Evolutionary conservation across 1,140 invertebrate species (phyloP), one percentile per base, ranked within the genome.

Genomic region (Oncopeltus fasciatus): DNA sequence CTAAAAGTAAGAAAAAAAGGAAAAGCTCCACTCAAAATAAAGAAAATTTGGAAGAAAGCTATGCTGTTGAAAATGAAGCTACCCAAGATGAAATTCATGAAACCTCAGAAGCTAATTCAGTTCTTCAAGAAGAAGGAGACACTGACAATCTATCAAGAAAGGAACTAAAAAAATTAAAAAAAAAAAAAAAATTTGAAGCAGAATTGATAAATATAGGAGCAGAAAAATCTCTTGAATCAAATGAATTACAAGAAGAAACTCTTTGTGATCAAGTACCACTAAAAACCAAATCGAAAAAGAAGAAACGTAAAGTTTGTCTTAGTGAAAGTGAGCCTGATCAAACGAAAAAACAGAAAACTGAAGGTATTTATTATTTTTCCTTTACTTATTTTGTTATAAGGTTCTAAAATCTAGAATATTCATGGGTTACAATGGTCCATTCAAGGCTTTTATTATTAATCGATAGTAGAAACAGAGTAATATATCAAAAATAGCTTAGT

Each of bases 61-160:
- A 58, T 29, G 28, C 16, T 58, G 28, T 1, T 16, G 12, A 5
- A 38, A 33, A 29, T 24, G 26, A 58, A 16, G 2, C 26, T 16
- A 38, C n/a, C 11, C 16, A 29, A 12, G 14, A 20, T 3, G 56
- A 18, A 11, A 18, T 2, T 29, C 56, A 58, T 33, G 56, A 58
- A n/a, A n/a, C n/a, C 18, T 26, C 18, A 58, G 26, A 2, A 1
- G 26, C 27, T 46, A 11, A 29, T 2, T n/a, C 43, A 24, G 60
- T 56, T 51, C 1, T 5, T 9, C 44, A 53, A 18, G 49, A 8
- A 9, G 38, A 61, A 56, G n/a, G n/a, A n/a, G n/a, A n/a, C n/a
- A n/a, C n/a, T n/a, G n/a, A n/a, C n/a, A n/a, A n/a, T n/a, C 56
- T 61, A 26, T 33, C 46, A 8, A 61, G 56, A 29, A 61, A 61